These are phyloP conservation scores for Nycticryphes semicollaris DNA, from an alignment of 2,113 vertebrate genomes.

Conservation along the genomic window DNA sequence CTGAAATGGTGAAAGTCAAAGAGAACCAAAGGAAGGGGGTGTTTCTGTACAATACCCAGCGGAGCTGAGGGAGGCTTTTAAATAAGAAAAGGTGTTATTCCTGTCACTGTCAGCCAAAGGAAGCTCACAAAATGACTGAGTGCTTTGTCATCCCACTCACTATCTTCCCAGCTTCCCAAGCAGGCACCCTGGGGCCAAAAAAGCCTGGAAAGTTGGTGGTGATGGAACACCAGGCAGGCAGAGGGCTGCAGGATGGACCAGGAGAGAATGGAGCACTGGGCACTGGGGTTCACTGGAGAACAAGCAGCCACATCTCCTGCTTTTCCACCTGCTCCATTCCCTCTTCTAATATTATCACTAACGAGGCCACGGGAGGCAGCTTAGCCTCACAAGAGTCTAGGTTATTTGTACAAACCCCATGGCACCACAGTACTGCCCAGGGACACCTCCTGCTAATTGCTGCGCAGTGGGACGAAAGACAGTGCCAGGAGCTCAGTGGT, in stretches of 20 bases:
- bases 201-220: not conserved
- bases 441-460: not conserved
- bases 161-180: not conserved
- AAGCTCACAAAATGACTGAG: not conserved
- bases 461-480: not conserved
- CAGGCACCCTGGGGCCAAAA: not conserved
- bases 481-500: not conserved
- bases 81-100: constrained; percentile 4
- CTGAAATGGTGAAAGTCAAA: not conserved
- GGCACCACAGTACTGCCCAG: not conserved
- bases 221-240: not conserved
- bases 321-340: rapidly evolving
- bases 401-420: not conserved
- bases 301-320: rapidly evolving
- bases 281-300: not conserved
- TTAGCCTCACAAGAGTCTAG: not conserved
- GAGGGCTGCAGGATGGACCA: not conserved
- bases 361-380: not conserved
- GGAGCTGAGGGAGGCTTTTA: constrained; percentile 11
- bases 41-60: not conserved
- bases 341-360: not conserved
- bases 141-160: not conserved
- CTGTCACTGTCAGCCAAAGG: not conserved
- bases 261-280: rapidly evolving
- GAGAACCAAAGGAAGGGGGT: not conserved